Base-by-base conservation (phyloP, 2,888 invertebrate genomes). In the Lamproptera curius region DNA sequence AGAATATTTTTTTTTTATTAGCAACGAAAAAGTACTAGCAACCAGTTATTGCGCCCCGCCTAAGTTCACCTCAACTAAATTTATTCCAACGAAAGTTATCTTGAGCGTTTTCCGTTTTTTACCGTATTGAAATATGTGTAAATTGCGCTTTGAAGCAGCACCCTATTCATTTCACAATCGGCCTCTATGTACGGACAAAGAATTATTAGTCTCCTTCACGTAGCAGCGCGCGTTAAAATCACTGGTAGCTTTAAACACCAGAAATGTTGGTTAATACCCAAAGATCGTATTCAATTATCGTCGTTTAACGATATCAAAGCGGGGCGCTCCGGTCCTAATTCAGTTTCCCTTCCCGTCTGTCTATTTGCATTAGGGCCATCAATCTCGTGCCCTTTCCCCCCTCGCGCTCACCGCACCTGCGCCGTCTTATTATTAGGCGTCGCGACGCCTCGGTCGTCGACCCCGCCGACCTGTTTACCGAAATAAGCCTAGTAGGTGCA, bases 401-500 rank as follows among this genome's bases (percentile, higher is more conserved):
- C 16, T 47, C 55, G 51, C 55, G 52, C 36, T 13, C 31, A 28
- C 8, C 35, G 79, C 84, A 80, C 82, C 78, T 83, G 84, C 81
- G 75, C 73, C 58, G 52, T 70, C 73, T 73, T 74, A 78, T 76
- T 79, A 72, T 76, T 73, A 79, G 81, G 67, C 80, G 79, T 77
- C 83, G 84, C 82, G 82, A 75, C 83, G 80, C 72, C 65, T 59
- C 68, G 83, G 81, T 49, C 84, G 67, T 74, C 69, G 82, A 81
- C 76, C 80, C 72, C 76, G 54, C 56, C 84, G 85, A 85, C 86
- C 86, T 75, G 78, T 75, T 83, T 85, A 79, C 84, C 77, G 74
- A 85, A 84, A 85, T 85, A 85, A 56, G 58, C 57, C 55, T 38
- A 40, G 43, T 40, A 43, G 44, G 43, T 28, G 39, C 49, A 40